These are phyloP conservation scores for Palaemon carinicauda DNA, from an alignment of 1,140 invertebrate genomes.

Conservation along the genomic window DNA sequence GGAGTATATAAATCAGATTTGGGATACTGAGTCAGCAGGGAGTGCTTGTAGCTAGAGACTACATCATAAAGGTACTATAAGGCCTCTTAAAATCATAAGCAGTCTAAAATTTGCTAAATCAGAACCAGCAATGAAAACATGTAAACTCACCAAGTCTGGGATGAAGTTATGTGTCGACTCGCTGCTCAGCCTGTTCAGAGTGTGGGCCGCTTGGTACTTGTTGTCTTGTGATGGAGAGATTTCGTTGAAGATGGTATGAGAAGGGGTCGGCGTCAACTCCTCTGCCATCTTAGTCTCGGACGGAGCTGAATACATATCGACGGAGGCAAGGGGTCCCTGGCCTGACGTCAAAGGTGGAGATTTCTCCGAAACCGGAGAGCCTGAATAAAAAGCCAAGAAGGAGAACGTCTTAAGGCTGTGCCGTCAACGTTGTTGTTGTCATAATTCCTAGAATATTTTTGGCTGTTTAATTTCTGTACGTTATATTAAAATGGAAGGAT, in stretches of 20 bases:
- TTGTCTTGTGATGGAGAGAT: constrained; percentile 3
- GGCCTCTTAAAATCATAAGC: too few species aligned
- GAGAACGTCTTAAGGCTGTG: background rate
- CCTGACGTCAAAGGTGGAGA: constrained; percentile 2
- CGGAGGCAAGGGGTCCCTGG: background rate
- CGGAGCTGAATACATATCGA: constrained; percentile 23
- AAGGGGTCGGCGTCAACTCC: constrained; percentile 13
- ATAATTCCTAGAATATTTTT: too few species aligned
- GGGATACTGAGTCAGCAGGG: too few species aligned
- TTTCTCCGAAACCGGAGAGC: constrained; percentile 31
- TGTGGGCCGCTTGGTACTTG: constrained; percentile 3
- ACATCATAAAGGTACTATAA: too few species aligned
- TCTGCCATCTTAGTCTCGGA: constrained; percentile 24
- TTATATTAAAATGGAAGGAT: background rate
- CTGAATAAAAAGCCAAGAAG: background rate
- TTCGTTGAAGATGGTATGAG: constrained; percentile 11
- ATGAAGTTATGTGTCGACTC: constrained; percentile 33
- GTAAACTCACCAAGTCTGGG: constrained; percentile 18
- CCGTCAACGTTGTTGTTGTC: background rate
- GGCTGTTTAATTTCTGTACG: too few species aligned
- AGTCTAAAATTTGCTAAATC: too few species aligned
- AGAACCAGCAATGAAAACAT: too few species aligned
- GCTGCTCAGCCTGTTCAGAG: constrained; percentile 15
- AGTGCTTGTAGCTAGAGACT: too few species aligned
- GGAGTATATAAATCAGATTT: too few species aligned